Base-by-base conservation (phyloP, 2,888 invertebrate genomes). In the Cephus sareptanus region DNA sequence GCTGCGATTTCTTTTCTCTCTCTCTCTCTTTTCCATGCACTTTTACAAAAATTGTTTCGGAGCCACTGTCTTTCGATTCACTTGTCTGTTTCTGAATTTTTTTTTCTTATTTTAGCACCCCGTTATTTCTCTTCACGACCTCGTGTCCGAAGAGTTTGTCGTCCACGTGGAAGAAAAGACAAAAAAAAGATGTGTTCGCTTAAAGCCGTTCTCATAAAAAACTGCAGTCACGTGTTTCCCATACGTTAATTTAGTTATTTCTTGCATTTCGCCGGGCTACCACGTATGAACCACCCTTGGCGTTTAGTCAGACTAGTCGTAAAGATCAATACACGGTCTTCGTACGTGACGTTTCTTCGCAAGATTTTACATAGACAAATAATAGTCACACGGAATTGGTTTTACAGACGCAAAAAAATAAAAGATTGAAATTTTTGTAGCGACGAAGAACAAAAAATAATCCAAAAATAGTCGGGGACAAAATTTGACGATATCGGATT, bases 71-170 rank as follows among this genome's bases (percentile, higher is more conserved):
- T 34, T 68, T 70, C 33, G 3, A 76, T 74, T 40, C 35, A 74
- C 40, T 37, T 78, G 37, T 35, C 76, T 40, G 34, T 74, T 71
- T 33, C 74, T 78, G 73, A 69, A 74, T n/a, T 69, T 33, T n/a
- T 73, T 69, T 1, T 74, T 70, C 15, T 70, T 9, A 33, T 33
- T 30, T 15, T 71, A 71, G 30, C 71, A 15, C 71, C 15, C 31
- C 31, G 13, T 15, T 71, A 13, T 6, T 30, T 71, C 12, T 30
- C n/a, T 33, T 71, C 71, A 56, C 40, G 40, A 56, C 23, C 15
- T 40, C 40, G 15, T 23, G 6, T 1, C 6, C 40, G 23, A 56
- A 23, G 40, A 23, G 1, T 23, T 56, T 23, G 23, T 23, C 40
- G 23, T 56, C 23, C 40, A 23, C 40, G 40, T 9, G 40, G 40